Percentiles rank a stretch among this genome's conserved stretches.
These are phyloP conservation scores for Sarotherodon lohbergeri DNA, from an alignment of 2,113 vertebrate species.

Conservation along the genomic window DNA sequence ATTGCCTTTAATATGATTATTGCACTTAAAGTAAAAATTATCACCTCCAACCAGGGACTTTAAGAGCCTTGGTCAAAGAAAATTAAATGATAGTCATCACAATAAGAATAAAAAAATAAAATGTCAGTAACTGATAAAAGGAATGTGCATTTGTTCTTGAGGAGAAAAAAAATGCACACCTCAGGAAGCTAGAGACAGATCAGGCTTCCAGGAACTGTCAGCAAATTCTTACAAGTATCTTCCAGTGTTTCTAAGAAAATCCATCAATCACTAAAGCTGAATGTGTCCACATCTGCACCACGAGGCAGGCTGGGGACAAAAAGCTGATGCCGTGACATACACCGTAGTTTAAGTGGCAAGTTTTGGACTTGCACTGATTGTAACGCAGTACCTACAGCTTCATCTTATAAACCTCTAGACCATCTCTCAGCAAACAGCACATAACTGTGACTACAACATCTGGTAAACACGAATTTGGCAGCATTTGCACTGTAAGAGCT, in stretches of 20 bases:
- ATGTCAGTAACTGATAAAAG: background rate
- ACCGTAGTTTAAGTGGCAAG: background rate
- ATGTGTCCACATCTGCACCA: background rate
- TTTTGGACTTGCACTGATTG: background rate
- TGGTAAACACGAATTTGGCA: slow-evolving; percentile 29
- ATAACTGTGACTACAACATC: background rate
- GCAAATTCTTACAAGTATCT: background rate
- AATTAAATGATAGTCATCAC: slow-evolving; percentile 20
- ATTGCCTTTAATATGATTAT: slow-evolving; percentile 35
- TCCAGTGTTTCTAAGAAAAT: background rate
- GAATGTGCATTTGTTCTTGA: slow-evolving; percentile 14
- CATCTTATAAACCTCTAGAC: background rate
- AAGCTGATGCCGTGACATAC: background rate
- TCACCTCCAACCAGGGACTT: background rate
- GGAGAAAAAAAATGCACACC: background rate
- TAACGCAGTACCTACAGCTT: slow-evolving; percentile 25
- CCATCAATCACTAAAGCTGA: background rate
- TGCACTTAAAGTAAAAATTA: slow-evolving; percentile 52
- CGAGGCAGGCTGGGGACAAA: background rate
- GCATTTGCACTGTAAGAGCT: background rate
- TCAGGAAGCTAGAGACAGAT: background rate
- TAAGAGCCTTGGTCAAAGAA: background rate
- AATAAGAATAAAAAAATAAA: background rate
- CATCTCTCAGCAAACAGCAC: background rate
- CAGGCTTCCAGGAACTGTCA: background rate